Evolutionary conservation across 2,888 invertebrate species (phyloP), one percentile per base, ranked within the genome.

Genomic region (Hipparchia sbordonii): DNA sequence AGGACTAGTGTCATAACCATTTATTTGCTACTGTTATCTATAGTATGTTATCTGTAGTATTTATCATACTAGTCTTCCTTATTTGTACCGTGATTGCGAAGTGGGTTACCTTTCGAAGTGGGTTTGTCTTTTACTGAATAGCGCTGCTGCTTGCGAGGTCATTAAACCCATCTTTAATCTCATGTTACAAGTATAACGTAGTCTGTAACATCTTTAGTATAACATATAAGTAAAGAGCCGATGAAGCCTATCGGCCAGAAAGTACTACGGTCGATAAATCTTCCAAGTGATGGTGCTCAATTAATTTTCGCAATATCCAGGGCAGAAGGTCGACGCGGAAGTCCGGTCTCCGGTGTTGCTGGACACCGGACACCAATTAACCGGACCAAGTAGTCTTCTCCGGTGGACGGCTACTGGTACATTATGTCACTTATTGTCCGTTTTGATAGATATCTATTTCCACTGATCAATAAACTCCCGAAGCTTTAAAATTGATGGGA

Each of bases 351-450:
- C 48, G 54, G 56, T 46, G 46, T 46, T 54, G n/a, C 62, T 46
- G 70, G 63, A 61, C 62, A 70, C 69, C 69, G 62, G 70, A 63
- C 56, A 13, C n/a, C 33, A 63, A 63, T 63, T 63, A 70, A 56
- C 23, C 62, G 60, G 69, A 70, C 69, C 46, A 46, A 63, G 62
- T 54, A 12, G 5, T 23, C 10, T 54, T 46, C 9, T 39, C 45
- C 63, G 63, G 62, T 9, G 8, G 5, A n/a, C n/a, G 51, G 46
- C 6, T 46, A 45, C 39, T 52, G 12, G 3, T 10, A 12, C 5
- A 10, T 52, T 12, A 12, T 13, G 13, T 8, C 12, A 2, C 6
- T 23, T 1, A 13, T 13, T 57, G 13, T 8, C 8, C 57, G 23
- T 57, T 23, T 57, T 3, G 57, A 48, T 39, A 39, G 39, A 39